These are phyloP conservation scores for Nothoprocta pentlandii DNA, from an alignment of 2,113 vertebrate genomes.

Conservation along the genomic window DNA sequence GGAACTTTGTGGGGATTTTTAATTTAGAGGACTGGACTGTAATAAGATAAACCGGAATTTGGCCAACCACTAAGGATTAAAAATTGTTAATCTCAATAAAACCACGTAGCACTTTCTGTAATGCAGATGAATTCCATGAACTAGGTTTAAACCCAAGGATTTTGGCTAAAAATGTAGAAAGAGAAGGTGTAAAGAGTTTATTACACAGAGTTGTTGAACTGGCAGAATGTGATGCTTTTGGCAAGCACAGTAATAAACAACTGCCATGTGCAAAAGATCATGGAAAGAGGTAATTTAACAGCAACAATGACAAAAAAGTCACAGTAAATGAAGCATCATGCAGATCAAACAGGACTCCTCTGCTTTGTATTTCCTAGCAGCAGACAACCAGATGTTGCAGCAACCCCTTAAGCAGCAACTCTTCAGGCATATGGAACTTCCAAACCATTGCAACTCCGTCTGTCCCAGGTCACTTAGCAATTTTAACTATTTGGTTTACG, in stretches of 20 bases:
- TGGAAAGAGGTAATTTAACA: not conserved
- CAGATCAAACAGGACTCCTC: not conserved
- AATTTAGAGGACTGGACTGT: not conserved
- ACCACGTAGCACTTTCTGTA: not conserved
- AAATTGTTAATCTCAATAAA: not conserved
- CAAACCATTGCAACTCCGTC: not conserved
- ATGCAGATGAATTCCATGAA: conserved; percentile 6
- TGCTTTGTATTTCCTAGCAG: not conserved
- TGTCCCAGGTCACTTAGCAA: not conserved
- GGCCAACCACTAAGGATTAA: not conserved
- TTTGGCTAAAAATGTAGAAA: not conserved
- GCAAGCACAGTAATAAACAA: not conserved
- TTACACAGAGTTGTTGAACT: not conserved
- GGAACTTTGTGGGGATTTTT: not conserved
- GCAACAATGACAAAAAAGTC: not conserved
- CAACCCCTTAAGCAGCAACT: not conserved
- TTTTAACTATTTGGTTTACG: not conserved
- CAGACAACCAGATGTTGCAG: not conserved
- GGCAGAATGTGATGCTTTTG: not conserved
- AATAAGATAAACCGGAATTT: conserved; percentile 13
- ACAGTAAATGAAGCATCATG: not conserved
- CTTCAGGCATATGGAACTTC: not conserved
- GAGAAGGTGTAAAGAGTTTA: not conserved
- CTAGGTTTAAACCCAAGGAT: not conserved
- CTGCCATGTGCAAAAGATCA: not conserved